These are phyloP conservation scores for Teleogryllus occipitalis DNA, from an alignment of 1,140 invertebrate species.

Conservation along the genomic window DNA sequence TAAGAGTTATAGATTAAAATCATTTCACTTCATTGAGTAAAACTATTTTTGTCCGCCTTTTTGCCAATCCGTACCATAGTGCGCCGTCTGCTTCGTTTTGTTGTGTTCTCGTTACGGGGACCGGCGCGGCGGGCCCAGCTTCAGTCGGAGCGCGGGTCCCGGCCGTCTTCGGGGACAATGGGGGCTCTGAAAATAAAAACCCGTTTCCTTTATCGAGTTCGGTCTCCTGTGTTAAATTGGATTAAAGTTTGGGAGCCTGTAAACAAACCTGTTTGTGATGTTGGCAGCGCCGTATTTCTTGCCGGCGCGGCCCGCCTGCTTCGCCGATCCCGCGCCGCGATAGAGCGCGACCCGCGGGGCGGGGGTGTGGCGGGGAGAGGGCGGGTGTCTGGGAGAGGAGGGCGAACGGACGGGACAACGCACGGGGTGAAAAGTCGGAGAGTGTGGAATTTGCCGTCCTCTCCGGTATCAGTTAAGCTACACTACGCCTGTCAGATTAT, in stretches of 20 bases:
- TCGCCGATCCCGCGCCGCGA: background rate
- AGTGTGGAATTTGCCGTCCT: no score
- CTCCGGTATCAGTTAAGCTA: no score
- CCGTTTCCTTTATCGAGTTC: constrained; percentile 3
- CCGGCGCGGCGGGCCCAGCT: background rate
- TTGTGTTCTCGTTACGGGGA: background rate
- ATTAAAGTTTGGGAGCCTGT: constrained; percentile 1
- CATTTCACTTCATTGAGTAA: no score
- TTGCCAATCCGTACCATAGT: no score
- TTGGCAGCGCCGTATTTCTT: constrained; percentile 3
- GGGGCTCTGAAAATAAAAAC: background rate
- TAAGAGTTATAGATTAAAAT: no score
- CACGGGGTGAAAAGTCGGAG: no score
- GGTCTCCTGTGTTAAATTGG: background rate
- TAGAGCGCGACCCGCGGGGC: background rate
- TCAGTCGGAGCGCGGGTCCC: background rate
- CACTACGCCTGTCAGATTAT: no score
- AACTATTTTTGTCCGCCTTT: no score
- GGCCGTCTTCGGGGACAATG: background rate
- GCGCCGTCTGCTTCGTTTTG: background rate
- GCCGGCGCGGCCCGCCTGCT: no score
- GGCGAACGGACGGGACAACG: no score
- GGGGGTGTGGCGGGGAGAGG: background rate
- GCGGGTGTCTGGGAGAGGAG: background rate
- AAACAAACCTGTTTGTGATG: constrained; percentile 4